Evolutionary conservation across 2,888 invertebrate genomes (phyloP).

Genomic region (Meganola albula): DNA sequence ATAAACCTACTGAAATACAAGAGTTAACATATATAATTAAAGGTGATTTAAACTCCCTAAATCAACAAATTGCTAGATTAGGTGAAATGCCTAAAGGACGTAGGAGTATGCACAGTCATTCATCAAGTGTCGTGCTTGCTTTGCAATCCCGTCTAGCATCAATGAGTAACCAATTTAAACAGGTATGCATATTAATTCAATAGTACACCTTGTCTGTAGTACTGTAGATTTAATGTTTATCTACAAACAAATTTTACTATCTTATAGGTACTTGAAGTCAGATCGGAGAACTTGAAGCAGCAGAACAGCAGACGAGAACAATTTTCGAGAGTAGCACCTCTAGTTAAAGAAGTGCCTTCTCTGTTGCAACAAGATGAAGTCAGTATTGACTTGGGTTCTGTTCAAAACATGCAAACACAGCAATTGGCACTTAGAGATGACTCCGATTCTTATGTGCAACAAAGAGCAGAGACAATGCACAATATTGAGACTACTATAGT

Average conservation of each 20-base stretch:
- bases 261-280: constrained; percentile 90
- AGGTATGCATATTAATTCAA: constrained; percentile 56
- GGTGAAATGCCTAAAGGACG: constrained; percentile 89
- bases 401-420: constrained; percentile 66
- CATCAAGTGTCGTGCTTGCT: constrained; percentile 94
- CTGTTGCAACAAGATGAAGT: constrained; percentile 83
- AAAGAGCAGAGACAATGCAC: constrained; percentile 98
- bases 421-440: constrained; percentile 89
- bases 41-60: constrained; percentile 95
- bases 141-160: constrained; percentile 95
- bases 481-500: constrained; percentile 99
- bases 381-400: constrained; percentile 89
- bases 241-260: neutral
- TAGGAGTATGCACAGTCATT: constrained; percentile 92
- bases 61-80: constrained; percentile 96
- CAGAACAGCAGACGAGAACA: constrained; percentile 96
- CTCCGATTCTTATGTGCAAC: constrained; percentile 92
- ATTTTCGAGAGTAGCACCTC: constrained; percentile 77
- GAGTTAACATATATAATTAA: constrained; percentile 98
- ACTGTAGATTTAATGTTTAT: neutral
- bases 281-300: constrained; percentile 98
- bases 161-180: constrained; percentile 98
- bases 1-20: constrained; percentile 96
- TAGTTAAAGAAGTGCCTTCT: constrained; percentile 63
- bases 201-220: no score